Evolutionary conservation across 2,797 vertebrate genomes (phyloP).

Genomic region (Darevskia mixta): DNA sequence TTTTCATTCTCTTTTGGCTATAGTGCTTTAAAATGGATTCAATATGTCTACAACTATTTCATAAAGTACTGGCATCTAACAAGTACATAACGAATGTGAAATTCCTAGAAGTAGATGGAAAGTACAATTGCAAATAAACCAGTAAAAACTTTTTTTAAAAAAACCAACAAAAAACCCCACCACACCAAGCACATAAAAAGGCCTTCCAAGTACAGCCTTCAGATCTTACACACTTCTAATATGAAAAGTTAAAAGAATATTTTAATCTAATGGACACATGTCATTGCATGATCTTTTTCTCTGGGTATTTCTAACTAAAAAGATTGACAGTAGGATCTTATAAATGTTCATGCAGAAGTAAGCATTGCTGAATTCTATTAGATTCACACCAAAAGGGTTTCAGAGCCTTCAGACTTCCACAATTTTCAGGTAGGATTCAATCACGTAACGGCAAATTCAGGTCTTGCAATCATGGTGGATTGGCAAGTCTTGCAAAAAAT

Average conservation of each 20-base stretch:
- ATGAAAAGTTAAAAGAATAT: not conserved
- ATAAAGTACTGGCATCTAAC: constrained; percentile 25
- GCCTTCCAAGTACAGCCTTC: not conserved
- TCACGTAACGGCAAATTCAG: too few relatives aligned
- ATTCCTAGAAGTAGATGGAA: constrained; percentile 26
- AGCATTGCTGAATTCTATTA: not conserved
- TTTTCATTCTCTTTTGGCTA: constrained; percentile 6
- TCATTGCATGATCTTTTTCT: not conserved
- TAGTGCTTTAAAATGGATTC: constrained; percentile 33
- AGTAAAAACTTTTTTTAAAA: not conserved
- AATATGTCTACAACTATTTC: constrained; percentile 25
- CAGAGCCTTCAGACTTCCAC: too few relatives aligned
- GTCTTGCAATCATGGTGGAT: too few relatives aligned
- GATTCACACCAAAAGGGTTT: not conserved
- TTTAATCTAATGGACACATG: not conserved
- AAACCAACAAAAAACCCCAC: not conserved
- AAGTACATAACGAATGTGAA: constrained; percentile 20
- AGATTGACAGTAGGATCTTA: not conserved
- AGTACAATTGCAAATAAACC: constrained; percentile 13
- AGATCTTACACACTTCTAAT: not conserved
- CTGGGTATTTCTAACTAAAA: not conserved
- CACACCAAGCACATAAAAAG: not conserved
- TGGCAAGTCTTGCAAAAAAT: too few relatives aligned
- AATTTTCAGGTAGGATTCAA: too few relatives aligned
- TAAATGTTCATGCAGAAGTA: not conserved